Evolutionary conservation across 2,888 invertebrate genomes (phyloP).

Genomic region (Lithophane semibrunnea): DNA sequence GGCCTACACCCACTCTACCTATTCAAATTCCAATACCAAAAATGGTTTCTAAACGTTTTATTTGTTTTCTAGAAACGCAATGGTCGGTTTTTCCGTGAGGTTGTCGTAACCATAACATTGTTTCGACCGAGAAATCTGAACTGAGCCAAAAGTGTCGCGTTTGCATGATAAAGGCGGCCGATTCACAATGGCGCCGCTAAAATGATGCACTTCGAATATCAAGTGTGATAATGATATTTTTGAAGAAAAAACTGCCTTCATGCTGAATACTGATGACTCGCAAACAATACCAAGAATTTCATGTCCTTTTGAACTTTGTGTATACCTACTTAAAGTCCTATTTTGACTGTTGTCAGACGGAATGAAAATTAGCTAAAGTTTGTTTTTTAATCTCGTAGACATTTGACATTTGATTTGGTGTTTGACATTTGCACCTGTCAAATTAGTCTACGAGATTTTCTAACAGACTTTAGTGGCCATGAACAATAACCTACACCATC

Average conservation of each 20-base stretch:
- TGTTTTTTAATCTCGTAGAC: no score
- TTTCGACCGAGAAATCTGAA: slow-evolving; percentile 80
- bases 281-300: no score
- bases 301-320: not conserved
- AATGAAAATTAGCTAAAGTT: not conserved
- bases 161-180: slow-evolving; percentile 88
- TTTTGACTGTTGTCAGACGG: not conserved
- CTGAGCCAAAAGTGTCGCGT: slow-evolving; percentile 80
- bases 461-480: not conserved
- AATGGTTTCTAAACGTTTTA: slow-evolving; percentile 30
- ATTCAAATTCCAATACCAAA: not conserved
- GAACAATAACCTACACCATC: not conserved
- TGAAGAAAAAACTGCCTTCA: not conserved
- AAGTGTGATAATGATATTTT: slow-evolving; percentile 27
- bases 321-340: not conserved
- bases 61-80: slow-evolving; percentile 54
- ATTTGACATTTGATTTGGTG: no score
- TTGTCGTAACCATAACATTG: slow-evolving; percentile 76
- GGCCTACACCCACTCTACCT: not conserved
- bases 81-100: slow-evolving; percentile 60
- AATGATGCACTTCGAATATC: slow-evolving; percentile 69
- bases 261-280: slow-evolving; percentile 16
- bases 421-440: no score
- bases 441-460: no score
- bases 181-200: slow-evolving; percentile 83